Conservation (phyloP, 2,113 vertebrate genomes). For the Ciconia stormi region DNA sequence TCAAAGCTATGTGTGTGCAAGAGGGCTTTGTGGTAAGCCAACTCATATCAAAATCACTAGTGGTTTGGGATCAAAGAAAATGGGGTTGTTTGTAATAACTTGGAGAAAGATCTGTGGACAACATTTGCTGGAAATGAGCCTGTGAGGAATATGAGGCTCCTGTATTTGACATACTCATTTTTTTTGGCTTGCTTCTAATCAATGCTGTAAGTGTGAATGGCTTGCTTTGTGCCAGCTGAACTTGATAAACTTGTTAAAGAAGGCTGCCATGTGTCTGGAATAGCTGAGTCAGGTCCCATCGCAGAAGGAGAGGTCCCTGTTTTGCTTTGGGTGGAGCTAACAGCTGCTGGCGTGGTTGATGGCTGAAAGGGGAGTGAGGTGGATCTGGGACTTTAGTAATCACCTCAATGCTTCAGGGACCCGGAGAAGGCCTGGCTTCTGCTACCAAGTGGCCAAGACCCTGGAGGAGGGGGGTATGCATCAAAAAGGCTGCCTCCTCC, state of each 20-base stretch:
- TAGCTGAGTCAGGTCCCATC: background rate
- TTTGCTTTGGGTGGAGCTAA: background rate
- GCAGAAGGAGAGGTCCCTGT: background rate
- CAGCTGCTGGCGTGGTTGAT: background rate
- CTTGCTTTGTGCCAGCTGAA: background rate
- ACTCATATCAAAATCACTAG: background rate
- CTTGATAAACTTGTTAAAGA: background rate
- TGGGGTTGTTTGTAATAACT: background rate
- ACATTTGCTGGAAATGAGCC: background rate
- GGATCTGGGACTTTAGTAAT: background rate
- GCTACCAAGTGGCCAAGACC: background rate
- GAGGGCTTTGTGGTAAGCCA: background rate
- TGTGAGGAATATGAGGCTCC: background rate
- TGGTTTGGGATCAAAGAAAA: constrained; percentile 17
- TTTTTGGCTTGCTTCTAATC: background rate
- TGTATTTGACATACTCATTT: background rate
- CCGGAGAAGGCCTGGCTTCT: background rate
- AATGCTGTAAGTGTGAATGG: background rate
- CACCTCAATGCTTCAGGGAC: background rate
- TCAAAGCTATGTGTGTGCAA: background rate
- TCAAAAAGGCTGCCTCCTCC: background rate
- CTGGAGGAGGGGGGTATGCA: background rate
- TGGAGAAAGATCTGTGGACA: background rate
- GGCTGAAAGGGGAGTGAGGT: background rate
- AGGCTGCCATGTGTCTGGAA: background rate